phyloP scores from a whole-genome alignment of 30 jellyfish, hydroid and myxozoan genomes.

The Hydractinia echinata region DNA sequence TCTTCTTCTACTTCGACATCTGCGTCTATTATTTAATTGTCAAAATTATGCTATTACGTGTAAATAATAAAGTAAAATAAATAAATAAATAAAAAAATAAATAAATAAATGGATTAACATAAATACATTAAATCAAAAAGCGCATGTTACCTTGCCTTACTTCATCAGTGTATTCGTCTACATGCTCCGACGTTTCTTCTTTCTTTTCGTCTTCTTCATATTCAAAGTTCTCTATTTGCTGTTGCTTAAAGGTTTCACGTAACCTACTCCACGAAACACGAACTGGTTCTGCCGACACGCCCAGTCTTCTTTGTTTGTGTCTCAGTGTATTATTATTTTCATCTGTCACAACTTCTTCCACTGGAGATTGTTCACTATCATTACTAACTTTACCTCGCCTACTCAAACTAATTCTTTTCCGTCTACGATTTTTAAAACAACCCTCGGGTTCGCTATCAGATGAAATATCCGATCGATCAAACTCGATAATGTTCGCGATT shows the following conservation, averaged over 20 bases:
- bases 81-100: too few species aligned
- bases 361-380: background rate
- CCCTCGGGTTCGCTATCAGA: constrained; percentile 25
- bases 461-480: constrained; percentile 22
- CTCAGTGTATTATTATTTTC: background rate
- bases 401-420: background rate
- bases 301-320: constrained; percentile 48
- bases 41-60: too few species aligned
- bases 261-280: constrained; percentile 80
- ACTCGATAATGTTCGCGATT: constrained; percentile 25
- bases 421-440: background rate
- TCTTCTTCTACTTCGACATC: too few species aligned
- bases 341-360: background rate
- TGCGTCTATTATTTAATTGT: too few species aligned
- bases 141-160: too few species aligned
- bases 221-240: constrained; percentile 33
- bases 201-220: constrained; percentile 25
- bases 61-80: too few species aligned
- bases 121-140: too few species aligned
- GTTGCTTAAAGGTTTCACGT: constrained; percentile 65
- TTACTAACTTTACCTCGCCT: background rate
- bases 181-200: background rate
- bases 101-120: too few species aligned
- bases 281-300: constrained; percentile 93
- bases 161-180: background rate